A percentile compares a stretch with the other conserved stretches of the same genome.
phyloP scores from a whole-genome alignment of 1,140 invertebrate genomes.

The Archivesica marissinica region DNA sequence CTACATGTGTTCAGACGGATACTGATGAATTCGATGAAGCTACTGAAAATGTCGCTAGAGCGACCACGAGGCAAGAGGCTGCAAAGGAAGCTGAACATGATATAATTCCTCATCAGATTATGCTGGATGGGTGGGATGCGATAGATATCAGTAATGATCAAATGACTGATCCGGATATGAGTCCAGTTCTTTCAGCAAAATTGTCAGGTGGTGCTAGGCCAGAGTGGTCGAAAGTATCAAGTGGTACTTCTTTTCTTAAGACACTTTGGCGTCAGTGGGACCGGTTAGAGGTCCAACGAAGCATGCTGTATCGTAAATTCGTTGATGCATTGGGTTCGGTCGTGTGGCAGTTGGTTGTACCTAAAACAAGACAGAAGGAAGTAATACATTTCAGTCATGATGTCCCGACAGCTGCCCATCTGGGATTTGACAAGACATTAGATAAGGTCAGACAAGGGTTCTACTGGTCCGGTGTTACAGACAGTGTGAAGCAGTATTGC shows the following conservation, averaged over 20 bases:
- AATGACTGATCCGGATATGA: not conserved
- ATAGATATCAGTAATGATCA: not conserved
- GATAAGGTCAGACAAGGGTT: not conserved
- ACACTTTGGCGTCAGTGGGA: conserved; percentile 30
- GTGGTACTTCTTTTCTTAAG: not conserved
- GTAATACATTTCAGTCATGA: not conserved
- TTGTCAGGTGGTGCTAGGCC: not conserved
- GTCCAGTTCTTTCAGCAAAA: not conserved
- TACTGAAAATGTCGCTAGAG: too few species aligned
- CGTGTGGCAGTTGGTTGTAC: not conserved
- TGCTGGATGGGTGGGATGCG: too few species aligned
- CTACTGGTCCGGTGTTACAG: conserved; percentile 9
- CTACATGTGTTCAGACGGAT: too few species aligned
- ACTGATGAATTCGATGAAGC: too few species aligned
- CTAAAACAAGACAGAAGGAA: not conserved
- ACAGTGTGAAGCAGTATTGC: not conserved
- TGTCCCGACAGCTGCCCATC: conserved; percentile 1
- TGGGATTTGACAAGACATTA: not conserved
- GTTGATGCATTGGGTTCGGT: not conserved
- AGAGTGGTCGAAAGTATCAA: not conserved
- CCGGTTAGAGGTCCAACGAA: not conserved
- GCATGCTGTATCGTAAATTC: not conserved
- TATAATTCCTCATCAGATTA: too few species aligned
- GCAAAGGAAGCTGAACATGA: too few species aligned
- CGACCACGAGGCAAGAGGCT: too few species aligned